These are phyloP conservation scores for Exephanes ischioxanthus DNA, from an alignment of 2,888 invertebrate genomes.

Conservation along the genomic window DNA sequence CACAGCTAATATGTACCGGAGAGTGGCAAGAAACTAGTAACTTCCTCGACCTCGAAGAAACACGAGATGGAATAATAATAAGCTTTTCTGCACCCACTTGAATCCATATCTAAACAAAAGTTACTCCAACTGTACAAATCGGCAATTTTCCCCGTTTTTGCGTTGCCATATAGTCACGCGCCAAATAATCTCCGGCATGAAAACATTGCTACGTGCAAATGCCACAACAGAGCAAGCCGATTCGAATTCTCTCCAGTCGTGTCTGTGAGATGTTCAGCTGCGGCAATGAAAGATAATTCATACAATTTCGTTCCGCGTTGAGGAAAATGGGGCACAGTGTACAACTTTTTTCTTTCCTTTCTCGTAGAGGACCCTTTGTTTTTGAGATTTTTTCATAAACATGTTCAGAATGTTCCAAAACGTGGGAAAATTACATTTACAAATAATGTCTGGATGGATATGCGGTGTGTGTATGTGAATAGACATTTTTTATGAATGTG, in stretches of 20 bases:
- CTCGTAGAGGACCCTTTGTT: too few relatives aligned
- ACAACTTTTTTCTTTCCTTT: too few relatives aligned
- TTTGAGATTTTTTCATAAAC: too few relatives aligned
- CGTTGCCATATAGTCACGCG: neutral
- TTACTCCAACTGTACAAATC: neutral
- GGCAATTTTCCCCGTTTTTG: slow-evolving; percentile 1
- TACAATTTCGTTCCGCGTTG: slow-evolving; percentile 3
- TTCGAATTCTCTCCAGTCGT: slow-evolving; percentile 12
- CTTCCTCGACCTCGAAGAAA: neutral
- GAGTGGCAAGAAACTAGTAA: neutral
- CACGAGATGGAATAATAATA: neutral
- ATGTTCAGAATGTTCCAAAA: too few relatives aligned
- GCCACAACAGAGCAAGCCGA: slow-evolving; percentile 18
- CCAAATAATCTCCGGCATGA: slow-evolving; percentile 1
- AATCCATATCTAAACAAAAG: neutral
- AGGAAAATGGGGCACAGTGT: too few relatives aligned
- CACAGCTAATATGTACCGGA: neutral
- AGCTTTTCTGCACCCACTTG: neutral
- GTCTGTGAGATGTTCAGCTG: neutral
- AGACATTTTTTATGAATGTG: too few relatives aligned
- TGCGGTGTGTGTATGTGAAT: too few relatives aligned
- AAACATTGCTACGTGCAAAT: neutral
- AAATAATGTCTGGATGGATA: too few relatives aligned
- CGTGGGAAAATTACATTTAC: too few relatives aligned
- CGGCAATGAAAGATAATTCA: slow-evolving; percentile 2